Evolutionary conservation across 2,888 invertebrate genomes (phyloP), one percentile per base, ranked within the genome.

Genomic region (Rhopalosiphum nymphaeae): DNA sequence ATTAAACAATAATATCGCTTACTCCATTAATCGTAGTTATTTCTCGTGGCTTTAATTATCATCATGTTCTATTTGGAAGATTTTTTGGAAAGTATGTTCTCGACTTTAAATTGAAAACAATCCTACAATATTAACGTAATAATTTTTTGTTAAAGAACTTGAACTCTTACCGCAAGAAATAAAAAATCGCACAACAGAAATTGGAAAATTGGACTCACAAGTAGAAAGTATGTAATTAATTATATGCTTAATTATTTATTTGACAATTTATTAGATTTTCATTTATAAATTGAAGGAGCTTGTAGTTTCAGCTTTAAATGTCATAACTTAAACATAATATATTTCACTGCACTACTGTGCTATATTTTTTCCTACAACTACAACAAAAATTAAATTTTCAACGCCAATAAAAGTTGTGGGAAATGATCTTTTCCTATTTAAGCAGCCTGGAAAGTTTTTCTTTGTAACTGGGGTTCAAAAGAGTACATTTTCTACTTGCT

Each of bases 151-250:
- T 89, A 11, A 57, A 99, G 99, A 99, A 98, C 99, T 99, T 95
- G 99, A 99, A 96, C 99, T 99, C 96, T 97, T 99, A 95, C 99
- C 99, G 91, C 98, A 99, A 96, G 99, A 99, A 96, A 96, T 99
- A 95, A 97, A 99, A 95, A 99, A 99, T 96, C 97, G 99, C 21
- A 78, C 78, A 9, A 21, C 78, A 36, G 36, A 78, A 78, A 78
- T 78, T 9, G 36, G 36, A 25, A 78, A 78, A 36, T 21, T 78
- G 36, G 78, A 78, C 21, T 78, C 7, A 3, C 78, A 78, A 78
- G 78, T 78, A 9, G 78, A 78, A 78, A 78, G 78, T 78, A 42
- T 36, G 36, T 78, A 78, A 42, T 36, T 61, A n/a, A 67, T n/a
- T n/a, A 4, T 67, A 67, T 36, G 1, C n/a, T n/a, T 36, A 78